Evolutionary conservation across 2,888 invertebrate genomes (phyloP).

Genomic region (Cartodere bifasciata): DNA sequence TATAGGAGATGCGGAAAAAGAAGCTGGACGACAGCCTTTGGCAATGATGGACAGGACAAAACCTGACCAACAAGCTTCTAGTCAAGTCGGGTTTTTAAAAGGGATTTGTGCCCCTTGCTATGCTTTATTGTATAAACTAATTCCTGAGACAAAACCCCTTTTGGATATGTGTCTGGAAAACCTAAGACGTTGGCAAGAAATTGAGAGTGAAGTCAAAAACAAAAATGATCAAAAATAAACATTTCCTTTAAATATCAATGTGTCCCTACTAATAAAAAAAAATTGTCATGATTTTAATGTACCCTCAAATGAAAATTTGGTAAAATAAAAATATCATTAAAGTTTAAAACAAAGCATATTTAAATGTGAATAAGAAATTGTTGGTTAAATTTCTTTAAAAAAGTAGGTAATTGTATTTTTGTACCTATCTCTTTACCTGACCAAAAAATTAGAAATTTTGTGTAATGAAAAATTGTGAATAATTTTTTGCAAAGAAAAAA

Average conservation of each 20-base stretch:
- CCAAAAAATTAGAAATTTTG: too few species aligned
- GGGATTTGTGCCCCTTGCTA: slow-evolving; percentile 78
- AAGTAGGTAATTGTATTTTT: too few species aligned
- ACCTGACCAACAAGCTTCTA: slow-evolving; percentile 59
- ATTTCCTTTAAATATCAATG: slow-evolving; percentile 3
- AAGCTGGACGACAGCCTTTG: slow-evolving; percentile 55
- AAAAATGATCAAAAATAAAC: slow-evolving; percentile 10
- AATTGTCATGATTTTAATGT: too few species aligned
- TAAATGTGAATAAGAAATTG: too few species aligned
- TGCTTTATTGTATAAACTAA: slow-evolving; percentile 47
- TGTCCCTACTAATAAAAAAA: slow-evolving; percentile 4
- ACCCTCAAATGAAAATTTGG: too few species aligned
- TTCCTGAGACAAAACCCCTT: slow-evolving; percentile 60
- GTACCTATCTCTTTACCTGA: too few species aligned
- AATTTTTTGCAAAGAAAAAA: too few species aligned
- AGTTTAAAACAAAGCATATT: too few species aligned
- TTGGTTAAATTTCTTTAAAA: too few species aligned
- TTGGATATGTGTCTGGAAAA: slow-evolving; percentile 53
- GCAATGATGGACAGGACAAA: slow-evolving; percentile 57
- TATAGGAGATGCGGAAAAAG: slow-evolving; percentile 60
- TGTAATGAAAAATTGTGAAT: too few species aligned
- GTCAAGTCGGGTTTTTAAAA: slow-evolving; percentile 70
- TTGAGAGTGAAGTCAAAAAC: slow-evolving; percentile 24
- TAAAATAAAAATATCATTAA: too few species aligned
- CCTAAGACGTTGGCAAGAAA: slow-evolving; percentile 46